phyloP scores from a whole-genome alignment of 2,113 vertebrate genomes.

The Varanus komodoensis region DNA sequence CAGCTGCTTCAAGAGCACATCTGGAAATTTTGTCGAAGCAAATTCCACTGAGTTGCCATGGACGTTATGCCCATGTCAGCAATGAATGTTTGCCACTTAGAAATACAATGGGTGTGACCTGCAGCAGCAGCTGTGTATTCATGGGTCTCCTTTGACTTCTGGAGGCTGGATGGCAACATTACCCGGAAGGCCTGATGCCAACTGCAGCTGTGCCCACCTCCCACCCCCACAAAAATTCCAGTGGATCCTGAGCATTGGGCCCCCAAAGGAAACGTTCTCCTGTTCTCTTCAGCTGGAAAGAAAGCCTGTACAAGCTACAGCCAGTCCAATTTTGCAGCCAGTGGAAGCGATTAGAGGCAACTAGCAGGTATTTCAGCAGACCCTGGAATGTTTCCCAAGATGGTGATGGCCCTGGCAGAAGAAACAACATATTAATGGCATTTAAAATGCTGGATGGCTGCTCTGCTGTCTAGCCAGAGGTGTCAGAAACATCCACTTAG shows the following conservation, averaged over 20 bases:
- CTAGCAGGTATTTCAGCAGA: background rate
- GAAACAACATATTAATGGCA: background rate
- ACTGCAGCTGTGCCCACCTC: too few relatives aligned
- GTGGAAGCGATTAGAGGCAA: too few relatives aligned
- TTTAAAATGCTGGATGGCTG: background rate
- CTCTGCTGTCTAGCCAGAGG: background rate
- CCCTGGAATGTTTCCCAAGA: background rate
- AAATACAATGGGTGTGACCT: background rate
- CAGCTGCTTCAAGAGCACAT: background rate
- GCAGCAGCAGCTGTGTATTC: too few relatives aligned
- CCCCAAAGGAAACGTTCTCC: too few relatives aligned
- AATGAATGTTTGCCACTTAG: too few relatives aligned
- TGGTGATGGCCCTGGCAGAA: background rate
- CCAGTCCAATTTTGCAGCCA: too few relatives aligned
- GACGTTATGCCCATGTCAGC: background rate
- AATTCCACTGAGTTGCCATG: background rate
- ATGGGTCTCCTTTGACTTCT: background rate
- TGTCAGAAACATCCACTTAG: conserved; percentile 1
- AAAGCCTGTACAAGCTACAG: too few relatives aligned
- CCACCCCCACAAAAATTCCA: too few relatives aligned
- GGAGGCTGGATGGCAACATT: background rate
- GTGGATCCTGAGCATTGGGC: too few relatives aligned
- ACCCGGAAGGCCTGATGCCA: background rate
- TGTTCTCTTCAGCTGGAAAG: too few relatives aligned
- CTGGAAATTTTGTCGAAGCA: background rate